These are phyloP conservation scores for Hydrolagus colliei DNA, from an alignment of 2,797 vertebrate genomes.

Conservation along the genomic window DNA sequence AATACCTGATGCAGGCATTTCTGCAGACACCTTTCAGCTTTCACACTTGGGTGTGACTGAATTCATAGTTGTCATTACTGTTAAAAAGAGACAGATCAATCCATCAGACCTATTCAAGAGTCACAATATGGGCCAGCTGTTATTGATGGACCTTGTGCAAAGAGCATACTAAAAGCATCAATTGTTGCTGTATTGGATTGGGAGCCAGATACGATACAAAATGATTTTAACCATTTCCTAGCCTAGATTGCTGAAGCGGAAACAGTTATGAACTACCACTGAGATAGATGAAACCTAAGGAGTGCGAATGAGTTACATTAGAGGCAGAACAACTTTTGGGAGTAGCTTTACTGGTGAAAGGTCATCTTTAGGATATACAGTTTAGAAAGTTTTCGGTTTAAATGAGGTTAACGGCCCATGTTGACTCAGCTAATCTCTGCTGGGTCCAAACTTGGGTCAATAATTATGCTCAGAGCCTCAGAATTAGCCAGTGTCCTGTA, in stretches of 20 bases:
- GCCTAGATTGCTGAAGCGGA: too few relatives aligned
- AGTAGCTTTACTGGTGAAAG: too few relatives aligned
- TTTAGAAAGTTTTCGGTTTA: too few relatives aligned
- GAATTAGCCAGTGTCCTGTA: too few relatives aligned
- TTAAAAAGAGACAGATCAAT: not conserved
- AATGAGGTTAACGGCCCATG: too few relatives aligned
- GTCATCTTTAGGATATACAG: too few relatives aligned
- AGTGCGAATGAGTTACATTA: not conserved
- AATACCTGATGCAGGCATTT: not conserved
- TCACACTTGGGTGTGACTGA: too few relatives aligned
- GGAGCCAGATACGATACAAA: not conserved
- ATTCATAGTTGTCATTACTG: not conserved
- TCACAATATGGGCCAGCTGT: not conserved
- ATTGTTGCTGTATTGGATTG: not conserved
- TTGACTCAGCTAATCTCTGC: too few relatives aligned
- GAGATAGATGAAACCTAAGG: not conserved
- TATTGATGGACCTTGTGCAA: not conserved
- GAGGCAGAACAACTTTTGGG: not conserved
- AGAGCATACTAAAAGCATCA: not conserved
- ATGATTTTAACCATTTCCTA: not conserved
- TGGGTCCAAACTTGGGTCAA: too few relatives aligned
- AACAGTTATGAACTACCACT: not conserved
- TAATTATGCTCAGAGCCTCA: too few relatives aligned
- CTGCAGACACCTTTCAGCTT: not conserved
- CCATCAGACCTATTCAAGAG: not conserved